Conservation (phyloP, 2,113 vertebrate species). For the Ciconia stormi region DNA sequence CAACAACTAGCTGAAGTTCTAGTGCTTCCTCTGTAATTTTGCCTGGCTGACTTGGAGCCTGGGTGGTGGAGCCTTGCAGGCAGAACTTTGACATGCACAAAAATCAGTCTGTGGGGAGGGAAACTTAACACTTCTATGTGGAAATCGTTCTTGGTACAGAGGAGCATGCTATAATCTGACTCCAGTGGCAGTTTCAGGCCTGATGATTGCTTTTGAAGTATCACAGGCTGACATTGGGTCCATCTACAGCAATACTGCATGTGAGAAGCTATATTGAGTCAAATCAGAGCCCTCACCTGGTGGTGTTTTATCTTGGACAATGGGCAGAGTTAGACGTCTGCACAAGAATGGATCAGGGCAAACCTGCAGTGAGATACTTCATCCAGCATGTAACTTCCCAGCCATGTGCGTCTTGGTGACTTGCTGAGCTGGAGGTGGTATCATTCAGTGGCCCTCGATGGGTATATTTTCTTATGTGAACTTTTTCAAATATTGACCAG, state of each 20-base stretch:
- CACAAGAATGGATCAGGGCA: background rate
- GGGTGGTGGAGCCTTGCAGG: background rate
- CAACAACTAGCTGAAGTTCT: background rate
- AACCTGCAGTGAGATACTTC: background rate
- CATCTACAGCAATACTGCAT: background rate
- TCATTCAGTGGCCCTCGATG: background rate
- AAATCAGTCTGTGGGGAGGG: background rate
- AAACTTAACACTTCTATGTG: background rate
- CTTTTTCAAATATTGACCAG: background rate
- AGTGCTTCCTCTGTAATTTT: background rate
- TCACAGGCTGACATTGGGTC: background rate
- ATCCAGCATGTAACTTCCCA: background rate
- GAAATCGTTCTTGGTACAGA: background rate
- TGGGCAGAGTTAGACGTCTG: background rate
- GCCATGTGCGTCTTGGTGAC: background rate
- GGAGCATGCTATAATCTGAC: background rate
- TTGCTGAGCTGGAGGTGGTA: background rate
- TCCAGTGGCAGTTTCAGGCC: background rate
- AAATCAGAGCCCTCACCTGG: background rate
- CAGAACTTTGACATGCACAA: background rate
- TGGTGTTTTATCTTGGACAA: background rate
- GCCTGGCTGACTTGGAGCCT: background rate
- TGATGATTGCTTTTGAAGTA: background rate
- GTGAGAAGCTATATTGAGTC: accelerated
- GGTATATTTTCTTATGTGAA: background rate